Evolutionary conservation across 2,113 vertebrate genomes (phyloP).

Genomic region (Dryoscopus gambensis): DNA sequence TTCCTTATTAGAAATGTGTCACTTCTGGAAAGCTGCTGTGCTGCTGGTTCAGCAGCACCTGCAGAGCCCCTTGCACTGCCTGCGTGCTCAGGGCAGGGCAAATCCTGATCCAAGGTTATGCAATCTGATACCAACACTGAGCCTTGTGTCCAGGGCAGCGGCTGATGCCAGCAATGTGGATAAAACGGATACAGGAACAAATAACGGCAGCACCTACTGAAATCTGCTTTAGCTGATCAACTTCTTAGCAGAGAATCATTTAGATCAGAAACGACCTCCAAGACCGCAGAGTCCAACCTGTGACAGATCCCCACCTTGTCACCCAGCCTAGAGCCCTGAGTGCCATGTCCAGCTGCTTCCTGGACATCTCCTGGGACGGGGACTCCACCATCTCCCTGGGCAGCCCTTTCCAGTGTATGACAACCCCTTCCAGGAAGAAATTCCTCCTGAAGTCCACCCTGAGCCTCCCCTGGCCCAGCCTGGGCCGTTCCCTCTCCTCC

Average conservation of each 20-base stretch:
- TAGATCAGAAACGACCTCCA: not conserved
- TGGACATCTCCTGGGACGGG: not conserved
- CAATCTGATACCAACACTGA: not conserved
- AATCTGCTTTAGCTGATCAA: not conserved
- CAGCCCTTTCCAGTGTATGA: not conserved
- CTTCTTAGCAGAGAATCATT: not conserved
- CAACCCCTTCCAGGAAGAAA: not conserved
- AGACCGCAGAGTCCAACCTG: fast-evolving
- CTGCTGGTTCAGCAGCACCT: not conserved
- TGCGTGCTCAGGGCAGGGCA: not conserved
- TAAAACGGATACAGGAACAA: not conserved
- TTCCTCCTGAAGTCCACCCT: not conserved
- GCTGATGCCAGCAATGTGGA: not conserved
- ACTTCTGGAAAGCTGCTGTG: not conserved
- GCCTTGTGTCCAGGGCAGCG: not conserved
- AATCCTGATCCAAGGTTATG: not conserved
- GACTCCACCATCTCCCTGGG: not conserved
- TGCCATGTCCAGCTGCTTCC: fast-evolving
- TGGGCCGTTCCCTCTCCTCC: fast-evolving
- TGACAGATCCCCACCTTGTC: fast-evolving
- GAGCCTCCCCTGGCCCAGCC: not conserved
- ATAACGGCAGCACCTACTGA: not conserved
- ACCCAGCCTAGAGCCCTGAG: not conserved
- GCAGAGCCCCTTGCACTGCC: not conserved
- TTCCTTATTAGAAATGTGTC: not conserved